Conservation (phyloP, 37 sponge, comb jelly and placozoan genomes). For the Dysidea cf. avara region DNA sequence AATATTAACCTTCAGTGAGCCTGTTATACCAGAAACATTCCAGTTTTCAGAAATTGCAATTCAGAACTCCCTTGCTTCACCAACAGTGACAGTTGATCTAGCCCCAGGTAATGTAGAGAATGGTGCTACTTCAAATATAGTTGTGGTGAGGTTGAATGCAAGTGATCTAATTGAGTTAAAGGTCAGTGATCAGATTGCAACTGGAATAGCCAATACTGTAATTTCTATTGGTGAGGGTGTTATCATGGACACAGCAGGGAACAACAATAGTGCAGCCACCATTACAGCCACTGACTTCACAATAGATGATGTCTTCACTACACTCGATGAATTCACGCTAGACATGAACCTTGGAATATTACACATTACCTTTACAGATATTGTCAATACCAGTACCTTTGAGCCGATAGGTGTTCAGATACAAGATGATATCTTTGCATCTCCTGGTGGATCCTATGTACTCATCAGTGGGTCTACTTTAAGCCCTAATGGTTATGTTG, state of each 20-base stretch:
- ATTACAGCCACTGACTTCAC: constrained; percentile 4
- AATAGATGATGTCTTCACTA: constrained; percentile 27
- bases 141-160: constrained; percentile 60
- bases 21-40: constrained; percentile 58
- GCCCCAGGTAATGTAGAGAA: constrained; percentile 27
- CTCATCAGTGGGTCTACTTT: constrained; percentile 50
- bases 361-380: constrained; percentile 73
- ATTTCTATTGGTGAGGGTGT: constrained; percentile 39
- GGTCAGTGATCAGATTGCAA: constrained; percentile 38
- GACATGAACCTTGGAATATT: constrained; percentile 72
- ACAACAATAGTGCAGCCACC: constrained; percentile 21
- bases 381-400: constrained; percentile 67
- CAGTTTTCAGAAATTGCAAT: constrained; percentile 45
- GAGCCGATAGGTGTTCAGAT: constrained; percentile 57
- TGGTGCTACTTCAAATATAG: constrained; percentile 18
- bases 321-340: constrained; percentile 56
- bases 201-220: constrained; percentile 14
- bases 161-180: constrained; percentile 59
- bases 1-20: constrained; percentile 81
- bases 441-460: constrained; percentile 31
- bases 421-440: constrained; percentile 59
- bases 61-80: constrained; percentile 3
- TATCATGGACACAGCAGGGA: constrained; percentile 57
- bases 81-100: background rate
- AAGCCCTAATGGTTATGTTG: constrained; percentile 50